A percentile compares a stretch with the other conserved stretches of the same genome.
Conservation (phyloP, 1,140 invertebrate genomes). For the Macrobrachium rosenbergii region DNA sequence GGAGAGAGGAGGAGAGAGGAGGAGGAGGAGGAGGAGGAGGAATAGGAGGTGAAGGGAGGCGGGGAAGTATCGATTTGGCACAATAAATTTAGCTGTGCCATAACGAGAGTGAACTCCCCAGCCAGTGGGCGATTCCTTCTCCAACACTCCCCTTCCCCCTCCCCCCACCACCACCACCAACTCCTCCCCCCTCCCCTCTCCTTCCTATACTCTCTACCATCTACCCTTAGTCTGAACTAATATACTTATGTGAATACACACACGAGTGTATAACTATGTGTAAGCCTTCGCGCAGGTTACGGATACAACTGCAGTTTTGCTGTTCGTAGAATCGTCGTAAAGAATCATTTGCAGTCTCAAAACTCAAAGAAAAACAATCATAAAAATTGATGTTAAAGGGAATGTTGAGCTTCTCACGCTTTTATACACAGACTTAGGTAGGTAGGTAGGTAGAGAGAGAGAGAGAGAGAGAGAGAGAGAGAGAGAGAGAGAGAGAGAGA, state of each 20-base stretch:
- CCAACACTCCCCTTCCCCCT: neutral
- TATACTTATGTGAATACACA: no score
- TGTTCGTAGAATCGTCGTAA: no score
- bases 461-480: no score
- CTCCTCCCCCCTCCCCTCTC: neutral
- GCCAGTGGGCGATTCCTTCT: neutral
- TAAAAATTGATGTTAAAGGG: neutral
- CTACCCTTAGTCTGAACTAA: no score
- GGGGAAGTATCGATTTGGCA: constrained; percentile 56
- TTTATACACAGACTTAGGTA: no score
- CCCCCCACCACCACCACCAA: neutral
- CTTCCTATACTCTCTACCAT: neutral
- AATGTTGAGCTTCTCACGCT: no score
- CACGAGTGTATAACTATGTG: no score
- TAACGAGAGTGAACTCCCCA: constrained; percentile 57
- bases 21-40: neutral
- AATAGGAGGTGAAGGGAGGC: constrained; percentile 24
- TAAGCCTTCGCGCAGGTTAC: no score
- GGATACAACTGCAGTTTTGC: no score
- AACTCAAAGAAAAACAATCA: no score
- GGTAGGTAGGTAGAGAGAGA: no score
- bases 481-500: neutral
- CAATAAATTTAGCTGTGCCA: constrained; percentile 49
- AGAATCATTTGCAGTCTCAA: no score
- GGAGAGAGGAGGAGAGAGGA: neutral